Evolutionary conservation across 2,797 vertebrate species (phyloP).

Genomic region (Danio jaintianensis): DNA sequence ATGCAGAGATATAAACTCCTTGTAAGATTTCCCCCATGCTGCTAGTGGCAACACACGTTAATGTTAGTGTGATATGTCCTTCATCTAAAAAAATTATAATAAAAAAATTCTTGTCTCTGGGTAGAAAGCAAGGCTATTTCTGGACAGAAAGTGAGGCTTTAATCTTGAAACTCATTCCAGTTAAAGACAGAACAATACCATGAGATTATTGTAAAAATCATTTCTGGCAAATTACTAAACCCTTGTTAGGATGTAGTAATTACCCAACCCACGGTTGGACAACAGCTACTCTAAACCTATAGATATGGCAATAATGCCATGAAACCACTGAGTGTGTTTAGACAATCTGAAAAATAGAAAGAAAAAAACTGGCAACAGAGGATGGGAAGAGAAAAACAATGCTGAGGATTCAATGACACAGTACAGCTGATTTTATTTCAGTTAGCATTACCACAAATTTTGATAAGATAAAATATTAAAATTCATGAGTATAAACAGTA

Average conservation of each 20-base stretch:
- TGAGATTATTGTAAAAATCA: slow-evolving; percentile 18
- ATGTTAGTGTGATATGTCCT: slow-evolving; percentile 7
- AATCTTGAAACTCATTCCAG: slow-evolving; percentile 28
- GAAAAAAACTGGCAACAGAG: slow-evolving; percentile 41
- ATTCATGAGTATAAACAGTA: slow-evolving; percentile 67
- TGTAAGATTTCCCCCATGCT: neutral
- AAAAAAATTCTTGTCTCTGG: neutral
- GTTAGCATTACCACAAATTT: slow-evolving; percentile 66
- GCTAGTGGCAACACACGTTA: slow-evolving; percentile 6
- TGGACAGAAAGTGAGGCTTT: slow-evolving; percentile 3
- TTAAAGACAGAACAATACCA: slow-evolving; percentile 33
- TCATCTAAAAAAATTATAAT: slow-evolving; percentile 13
- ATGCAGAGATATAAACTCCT: slow-evolving; percentile 3
- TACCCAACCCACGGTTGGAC: slow-evolving; percentile 8
- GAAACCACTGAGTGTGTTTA: slow-evolving; percentile 46
- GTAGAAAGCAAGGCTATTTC: slow-evolving; percentile 9
- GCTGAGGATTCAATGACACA: slow-evolving; percentile 61
- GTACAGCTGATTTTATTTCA: slow-evolving; percentile 64
- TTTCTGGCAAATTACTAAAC: slow-evolving; percentile 13
- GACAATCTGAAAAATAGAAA: slow-evolving; percentile 42
- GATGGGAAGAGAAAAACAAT: slow-evolving; percentile 46
- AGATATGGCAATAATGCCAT: slow-evolving; percentile 25
- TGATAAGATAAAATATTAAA: slow-evolving; percentile 67
- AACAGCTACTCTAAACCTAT: slow-evolving; percentile 15
- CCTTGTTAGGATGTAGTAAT: slow-evolving; percentile 11